Evolutionary conservation across 1,140 invertebrate genomes (phyloP).

Genomic region (Drosophila athabasca): DNA sequence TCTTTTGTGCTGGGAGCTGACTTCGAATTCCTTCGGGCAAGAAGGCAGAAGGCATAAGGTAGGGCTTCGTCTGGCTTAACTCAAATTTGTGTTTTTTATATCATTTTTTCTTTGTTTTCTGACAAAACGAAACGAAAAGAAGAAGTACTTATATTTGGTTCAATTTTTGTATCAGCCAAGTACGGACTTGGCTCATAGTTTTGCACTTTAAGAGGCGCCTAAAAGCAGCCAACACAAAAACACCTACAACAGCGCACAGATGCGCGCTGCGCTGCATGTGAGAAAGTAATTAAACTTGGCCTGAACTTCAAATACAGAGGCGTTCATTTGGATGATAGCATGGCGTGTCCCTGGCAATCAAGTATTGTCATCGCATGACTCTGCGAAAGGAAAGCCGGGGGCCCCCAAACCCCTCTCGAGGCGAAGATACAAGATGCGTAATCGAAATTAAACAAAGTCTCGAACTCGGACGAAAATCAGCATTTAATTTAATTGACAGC

Average conservation of each 20-base stretch:
- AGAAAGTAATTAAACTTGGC: slow-evolving; percentile 79
- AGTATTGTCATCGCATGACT: slow-evolving; percentile 79
- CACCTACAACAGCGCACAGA: slow-evolving; percentile 45
- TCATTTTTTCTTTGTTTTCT: slow-evolving; percentile 31
- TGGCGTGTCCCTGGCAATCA: slow-evolving; percentile 69
- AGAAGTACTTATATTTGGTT: not conserved
- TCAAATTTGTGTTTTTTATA: slow-evolving; percentile 5
- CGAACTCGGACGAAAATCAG: slow-evolving; percentile 20
- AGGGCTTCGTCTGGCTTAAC: slow-evolving; percentile 36
- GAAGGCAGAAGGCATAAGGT: slow-evolving; percentile 32
- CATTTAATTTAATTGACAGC: slow-evolving; percentile 80
- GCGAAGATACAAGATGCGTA: slow-evolving; percentile 46
- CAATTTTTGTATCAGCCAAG: not conserved
- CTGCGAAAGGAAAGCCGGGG: slow-evolving; percentile 41
- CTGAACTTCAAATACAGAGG: slow-evolving; percentile 35
- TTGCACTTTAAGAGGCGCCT: slow-evolving; percentile 41
- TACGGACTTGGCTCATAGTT: no score
- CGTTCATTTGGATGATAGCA: slow-evolving; percentile 10
- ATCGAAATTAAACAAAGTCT: slow-evolving; percentile 77
- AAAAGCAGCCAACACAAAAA: slow-evolving; percentile 59
- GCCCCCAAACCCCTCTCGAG: not conserved
- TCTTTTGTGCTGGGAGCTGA: slow-evolving; percentile 56
- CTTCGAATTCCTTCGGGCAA: slow-evolving; percentile 54
- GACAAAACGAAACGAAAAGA: slow-evolving; percentile 3
- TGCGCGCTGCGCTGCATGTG: slow-evolving; percentile 68